A percentile compares a stretch with the other conserved stretches of the same genome.
These are phyloP conservation scores for Hippopotamyrus pictus DNA, from an alignment of 2,797 vertebrate species.

Conservation along the genomic window DNA sequence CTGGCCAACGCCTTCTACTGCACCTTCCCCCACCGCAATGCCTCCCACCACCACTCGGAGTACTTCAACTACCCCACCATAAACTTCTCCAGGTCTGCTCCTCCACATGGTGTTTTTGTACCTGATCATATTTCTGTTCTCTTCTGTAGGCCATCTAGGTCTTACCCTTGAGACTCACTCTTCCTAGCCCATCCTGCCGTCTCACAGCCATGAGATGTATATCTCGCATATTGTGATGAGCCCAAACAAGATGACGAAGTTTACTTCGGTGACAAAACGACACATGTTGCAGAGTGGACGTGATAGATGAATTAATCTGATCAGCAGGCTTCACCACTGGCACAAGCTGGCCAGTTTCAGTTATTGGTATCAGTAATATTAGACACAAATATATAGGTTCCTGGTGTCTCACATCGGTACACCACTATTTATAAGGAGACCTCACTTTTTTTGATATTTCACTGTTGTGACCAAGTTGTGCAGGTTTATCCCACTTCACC, in stretches of 20 bases:
- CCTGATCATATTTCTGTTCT: not conserved
- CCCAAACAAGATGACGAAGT: not conserved
- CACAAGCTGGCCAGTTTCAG: not conserved
- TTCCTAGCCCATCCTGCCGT: not conserved
- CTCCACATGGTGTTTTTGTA: not conserved
- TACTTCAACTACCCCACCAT: conserved; percentile 54
- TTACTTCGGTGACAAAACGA: not conserved
- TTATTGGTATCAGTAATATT: not conserved
- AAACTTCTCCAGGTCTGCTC: conserved; percentile 61
- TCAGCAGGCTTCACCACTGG: not conserved
- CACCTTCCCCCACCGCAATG: conserved; percentile 63
- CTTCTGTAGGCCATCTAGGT: not conserved
- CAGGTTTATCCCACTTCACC: too few species aligned
- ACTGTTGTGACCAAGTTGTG: not conserved
- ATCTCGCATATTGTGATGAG: not conserved
- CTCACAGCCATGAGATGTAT: not conserved
- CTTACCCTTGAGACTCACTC: not conserved
- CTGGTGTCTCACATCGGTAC: not conserved
- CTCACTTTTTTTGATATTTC: not conserved
- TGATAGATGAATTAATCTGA: not conserved
- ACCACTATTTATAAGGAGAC: not conserved
- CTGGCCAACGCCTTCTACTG: conserved; percentile 68
- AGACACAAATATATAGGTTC: not conserved
- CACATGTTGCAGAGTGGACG: not conserved
- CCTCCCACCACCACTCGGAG: conserved; percentile 27